Conservation (phyloP, 2,797 vertebrate genomes). For the Periophthalmus magnuspinnatus region DNA sequence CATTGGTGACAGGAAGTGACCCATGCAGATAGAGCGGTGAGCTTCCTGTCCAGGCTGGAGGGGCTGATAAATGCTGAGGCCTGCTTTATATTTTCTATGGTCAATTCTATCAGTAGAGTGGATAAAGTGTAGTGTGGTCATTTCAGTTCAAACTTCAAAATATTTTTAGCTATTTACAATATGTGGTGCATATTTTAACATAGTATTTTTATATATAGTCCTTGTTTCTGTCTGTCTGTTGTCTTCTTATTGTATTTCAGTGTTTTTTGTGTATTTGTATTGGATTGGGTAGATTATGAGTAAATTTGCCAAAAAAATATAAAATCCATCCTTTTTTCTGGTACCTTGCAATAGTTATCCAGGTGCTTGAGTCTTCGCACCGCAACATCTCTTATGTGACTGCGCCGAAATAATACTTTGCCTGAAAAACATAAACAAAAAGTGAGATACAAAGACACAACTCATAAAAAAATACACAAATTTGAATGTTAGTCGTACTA, state of each 20-base stretch:
- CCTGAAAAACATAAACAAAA: constrained; percentile 68
- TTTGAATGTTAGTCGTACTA: no score
- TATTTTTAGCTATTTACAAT: background rate
- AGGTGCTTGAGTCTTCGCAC: constrained; percentile 91
- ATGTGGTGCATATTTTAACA: no score
- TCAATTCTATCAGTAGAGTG: constrained; percentile 21
- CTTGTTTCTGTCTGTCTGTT: no score
- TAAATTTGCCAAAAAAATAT: background rate
- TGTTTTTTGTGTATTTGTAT: no score
- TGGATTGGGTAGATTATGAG: no score
- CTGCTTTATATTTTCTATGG: constrained; percentile 29
- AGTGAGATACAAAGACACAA: background rate
- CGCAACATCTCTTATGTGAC: constrained; percentile 92
- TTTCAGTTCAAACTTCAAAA: constrained; percentile 4
- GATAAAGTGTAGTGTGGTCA: background rate
- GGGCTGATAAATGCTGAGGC: constrained; percentile 55
- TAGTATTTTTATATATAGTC: no score
- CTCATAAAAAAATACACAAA: no score
- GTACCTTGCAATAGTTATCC: constrained; percentile 95
- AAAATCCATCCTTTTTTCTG: constrained; percentile 26
- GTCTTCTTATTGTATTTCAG: no score
- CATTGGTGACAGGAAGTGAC: constrained; percentile 70
- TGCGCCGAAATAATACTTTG: constrained; percentile 93
- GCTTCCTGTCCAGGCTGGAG: constrained; percentile 69
- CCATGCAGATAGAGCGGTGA: constrained; percentile 56